phyloP scores from a whole-genome alignment of 2,797 vertebrate species.

The Acipenser transmontanus region DNA sequence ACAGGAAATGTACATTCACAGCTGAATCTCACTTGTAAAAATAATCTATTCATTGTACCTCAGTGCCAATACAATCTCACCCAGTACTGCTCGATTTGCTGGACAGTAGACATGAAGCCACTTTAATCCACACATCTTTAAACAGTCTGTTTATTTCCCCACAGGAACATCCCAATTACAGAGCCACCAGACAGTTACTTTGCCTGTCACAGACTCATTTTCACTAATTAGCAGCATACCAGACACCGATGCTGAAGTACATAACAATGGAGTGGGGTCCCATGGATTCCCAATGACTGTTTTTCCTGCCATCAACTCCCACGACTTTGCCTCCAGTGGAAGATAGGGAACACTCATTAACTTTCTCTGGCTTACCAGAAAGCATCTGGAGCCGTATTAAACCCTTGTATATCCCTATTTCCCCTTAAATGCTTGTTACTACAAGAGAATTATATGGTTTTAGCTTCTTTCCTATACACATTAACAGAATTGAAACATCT shows the following conservation, averaged over 20 bases:
- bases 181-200: conserved; percentile 24
- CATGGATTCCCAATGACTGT: conserved; percentile 17
- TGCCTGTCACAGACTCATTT: conserved; percentile 24
- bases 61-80: no score
- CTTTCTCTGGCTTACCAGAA: conserved; percentile 15
- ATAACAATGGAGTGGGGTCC: conserved; percentile 24
- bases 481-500: no score
- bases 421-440: no score
- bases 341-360: conserved; percentile 25
- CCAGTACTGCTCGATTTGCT: no score
- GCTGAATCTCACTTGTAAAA: no score
- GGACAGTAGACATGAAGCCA: conserved; percentile 1
- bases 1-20: no score
- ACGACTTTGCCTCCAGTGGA: conserved; percentile 17
- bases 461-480: no score
- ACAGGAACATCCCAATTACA: conserved; percentile 27
- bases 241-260: conserved; percentile 30
- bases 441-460: no score
- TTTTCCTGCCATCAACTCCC: conserved; percentile 22
- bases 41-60: no score
- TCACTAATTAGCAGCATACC: conserved; percentile 35
- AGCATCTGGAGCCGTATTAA: no score
- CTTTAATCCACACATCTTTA: conserved; percentile 23
- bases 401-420: no score
- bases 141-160: conserved; percentile 27